Evolutionary conservation across 2,797 vertebrate species (phyloP).

Genomic region (Ficedula albicollis): DNA sequence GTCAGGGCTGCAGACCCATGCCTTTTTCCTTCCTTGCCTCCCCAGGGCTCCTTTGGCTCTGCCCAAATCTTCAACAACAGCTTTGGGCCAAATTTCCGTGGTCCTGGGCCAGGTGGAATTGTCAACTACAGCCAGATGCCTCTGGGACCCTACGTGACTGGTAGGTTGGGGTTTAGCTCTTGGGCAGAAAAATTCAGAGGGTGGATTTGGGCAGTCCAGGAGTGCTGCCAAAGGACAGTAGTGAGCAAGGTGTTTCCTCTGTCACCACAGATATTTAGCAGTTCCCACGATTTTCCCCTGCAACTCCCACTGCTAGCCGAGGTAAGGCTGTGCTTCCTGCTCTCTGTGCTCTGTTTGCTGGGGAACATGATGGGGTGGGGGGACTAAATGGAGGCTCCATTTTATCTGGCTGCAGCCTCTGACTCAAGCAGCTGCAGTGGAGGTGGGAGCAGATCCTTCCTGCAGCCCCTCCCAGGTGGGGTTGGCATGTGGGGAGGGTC

Average conservation of each 20-base stretch:
- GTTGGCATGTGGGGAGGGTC: background rate
- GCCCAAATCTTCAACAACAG: slow-evolving; percentile 92
- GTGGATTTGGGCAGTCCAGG: background rate
- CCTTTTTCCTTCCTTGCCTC: slow-evolving; percentile 18
- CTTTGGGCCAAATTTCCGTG: slow-evolving; percentile 91
- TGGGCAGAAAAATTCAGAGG: background rate
- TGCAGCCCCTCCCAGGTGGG: background rate
- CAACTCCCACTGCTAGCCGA: slow-evolving; percentile 63
- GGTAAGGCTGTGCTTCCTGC: slow-evolving; percentile 43
- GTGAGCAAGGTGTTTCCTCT: slow-evolving; percentile 22
- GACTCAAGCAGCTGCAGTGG: background rate
- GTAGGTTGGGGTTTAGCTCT: slow-evolving; percentile 73
- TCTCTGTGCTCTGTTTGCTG: fast-evolving
- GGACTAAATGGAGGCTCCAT: background rate
- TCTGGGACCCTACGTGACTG: slow-evolving; percentile 94
- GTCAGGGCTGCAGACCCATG: background rate
- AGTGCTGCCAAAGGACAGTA: background rate
- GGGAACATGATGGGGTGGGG: background rate
- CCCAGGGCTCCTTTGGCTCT: slow-evolving; percentile 88
- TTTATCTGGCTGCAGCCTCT: background rate
- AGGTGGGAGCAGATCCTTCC: background rate
- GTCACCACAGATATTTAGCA: slow-evolving; percentile 79
- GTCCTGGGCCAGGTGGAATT: slow-evolving; percentile 88
- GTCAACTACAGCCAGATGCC: slow-evolving; percentile 99
- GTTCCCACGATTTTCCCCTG: slow-evolving; percentile 48